These are phyloP conservation scores for Piaya cayana DNA, from an alignment of 2,113 vertebrate genomes.

Conservation along the genomic window DNA sequence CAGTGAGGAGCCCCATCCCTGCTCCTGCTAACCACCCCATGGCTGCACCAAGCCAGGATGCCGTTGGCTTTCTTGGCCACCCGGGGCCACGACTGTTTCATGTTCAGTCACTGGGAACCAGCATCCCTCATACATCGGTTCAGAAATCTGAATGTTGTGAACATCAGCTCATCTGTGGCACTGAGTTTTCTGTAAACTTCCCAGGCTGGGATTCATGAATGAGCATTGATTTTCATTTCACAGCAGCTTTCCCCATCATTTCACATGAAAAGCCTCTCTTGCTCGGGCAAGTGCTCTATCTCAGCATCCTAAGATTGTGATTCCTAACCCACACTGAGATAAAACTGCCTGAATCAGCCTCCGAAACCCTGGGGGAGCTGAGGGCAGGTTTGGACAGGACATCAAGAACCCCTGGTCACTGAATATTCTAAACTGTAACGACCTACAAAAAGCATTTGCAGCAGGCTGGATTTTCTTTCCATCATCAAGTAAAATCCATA, in stretches of 20 bases:
- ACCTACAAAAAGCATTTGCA: neutral
- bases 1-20: no score
- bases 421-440: neutral
- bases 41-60: no score
- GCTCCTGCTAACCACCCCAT: no score
- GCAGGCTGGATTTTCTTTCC: neutral
- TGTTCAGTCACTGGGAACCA: no score
- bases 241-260: neutral
- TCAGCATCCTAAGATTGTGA: neutral
- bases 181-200: neutral
- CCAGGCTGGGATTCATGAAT: neutral
- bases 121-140: neutral
- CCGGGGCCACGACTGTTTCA: no score
- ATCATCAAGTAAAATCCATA: neutral
- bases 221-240: neutral
- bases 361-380: neutral
- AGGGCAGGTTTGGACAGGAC: neutral
- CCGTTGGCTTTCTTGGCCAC: no score
- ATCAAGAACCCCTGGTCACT: neutral
- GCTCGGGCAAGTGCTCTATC: neutral
- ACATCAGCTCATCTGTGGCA: neutral
- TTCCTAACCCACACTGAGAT: accelerated
- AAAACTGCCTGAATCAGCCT: neutral
- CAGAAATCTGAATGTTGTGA: neutral
- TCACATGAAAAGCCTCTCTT: neutral